Evolutionary conservation across 2,113 vertebrate species (phyloP), one percentile per base, ranked within the genome.

Genomic region (Hyla sarda): DNA sequence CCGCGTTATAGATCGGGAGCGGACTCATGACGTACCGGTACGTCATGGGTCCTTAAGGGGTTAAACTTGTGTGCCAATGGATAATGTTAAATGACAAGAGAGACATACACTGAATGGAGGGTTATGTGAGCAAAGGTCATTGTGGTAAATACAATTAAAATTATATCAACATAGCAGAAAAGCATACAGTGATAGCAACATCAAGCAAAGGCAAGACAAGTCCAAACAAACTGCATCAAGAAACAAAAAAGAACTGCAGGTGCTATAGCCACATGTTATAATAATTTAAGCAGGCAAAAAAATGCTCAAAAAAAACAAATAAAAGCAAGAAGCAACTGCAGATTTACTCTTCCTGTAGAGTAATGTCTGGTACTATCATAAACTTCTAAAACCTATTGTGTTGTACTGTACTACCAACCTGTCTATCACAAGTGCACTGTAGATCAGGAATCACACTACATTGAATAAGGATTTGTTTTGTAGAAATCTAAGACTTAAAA

Each of bases 321-420:
- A 28, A 73, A 28, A 84, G 83, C 56, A 25, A 28, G 3, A 79
- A 19, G 56, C 25, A 85, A 47, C 32, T 60, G 34, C 52, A 74
- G 82, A 37, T 62, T n/a, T 16, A n/a, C 60, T 28, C 50, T 62
- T 76, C 34, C 47, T 48, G 54, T 84, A 1, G 16, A 12, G 52
- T 45, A 37, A n/a, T n/a, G n/a, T n/a, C n/a, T n/a, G n/a, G n/a
- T n/a, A n/a, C n/a, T n/a, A n/a, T n/a, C n/a, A n/a, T n/a, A n/a
- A n/a, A 37, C 13, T 21, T 45, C 17, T 45, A 25, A 25, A 25
- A 47, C 71, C 12, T 74, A 23, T 71, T 71, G 5, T 71, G 28
- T 6, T 34, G 37, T 75, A 45, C 2, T 5, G 41, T 72, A 1
- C 21, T n/a, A n/a, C n/a, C 23, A n/a, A n/a, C n/a, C n/a, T n/a